Base-by-base conservation (phyloP, 2,888 invertebrate genomes). In the Lydus trimaculatus region DNA sequence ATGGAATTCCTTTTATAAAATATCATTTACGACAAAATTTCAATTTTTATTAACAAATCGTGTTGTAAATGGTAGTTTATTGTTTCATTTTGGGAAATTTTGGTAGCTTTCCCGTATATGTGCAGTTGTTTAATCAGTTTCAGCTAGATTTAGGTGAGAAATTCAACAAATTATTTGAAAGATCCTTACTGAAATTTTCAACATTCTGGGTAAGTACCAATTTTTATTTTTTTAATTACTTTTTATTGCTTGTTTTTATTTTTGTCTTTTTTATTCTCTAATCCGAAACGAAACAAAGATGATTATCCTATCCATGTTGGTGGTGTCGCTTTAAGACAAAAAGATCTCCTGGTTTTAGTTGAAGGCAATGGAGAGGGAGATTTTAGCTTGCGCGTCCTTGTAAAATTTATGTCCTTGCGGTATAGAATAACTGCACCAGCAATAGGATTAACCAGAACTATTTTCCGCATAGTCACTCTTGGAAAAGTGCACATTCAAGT, bases 321-420 rank as follows among this genome's bases (percentile, higher is more conserved):
- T 3, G 20, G 28, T 56, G 56, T 28, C 28, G 7, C 33, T 60
- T 7, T 60, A 31, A 59, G 9, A 58, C n/a, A n/a, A 5, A 17
- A 52, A 52, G 56, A 56, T 56, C 15, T 28, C 56, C 25, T n/a
- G 28, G 25, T 28, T 28, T 25, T 7, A 15, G 15, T 28, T 56
- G 6, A 56, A n/a, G 7, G 5, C 13, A 23, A 2, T 25, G 8
- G 11, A 33, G 36, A 36, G 36, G 28, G 56, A 56, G 28, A 28
- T 56, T 25, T 25, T 25, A 56, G 23, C 25, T 25, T 6, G 56
- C 25, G 56, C 25, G 36, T 61, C 33, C 61, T 43, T 39, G 25
- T 61, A 28, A 61, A 61, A 61, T 61, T 61, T 61, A 61, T 61
- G 61, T 61, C 23, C 43, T 61, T 61, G 36, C 33, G 25, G 61